Conservation (phyloP, 1,140 invertebrate species). For the Nymphalis io region DNA sequence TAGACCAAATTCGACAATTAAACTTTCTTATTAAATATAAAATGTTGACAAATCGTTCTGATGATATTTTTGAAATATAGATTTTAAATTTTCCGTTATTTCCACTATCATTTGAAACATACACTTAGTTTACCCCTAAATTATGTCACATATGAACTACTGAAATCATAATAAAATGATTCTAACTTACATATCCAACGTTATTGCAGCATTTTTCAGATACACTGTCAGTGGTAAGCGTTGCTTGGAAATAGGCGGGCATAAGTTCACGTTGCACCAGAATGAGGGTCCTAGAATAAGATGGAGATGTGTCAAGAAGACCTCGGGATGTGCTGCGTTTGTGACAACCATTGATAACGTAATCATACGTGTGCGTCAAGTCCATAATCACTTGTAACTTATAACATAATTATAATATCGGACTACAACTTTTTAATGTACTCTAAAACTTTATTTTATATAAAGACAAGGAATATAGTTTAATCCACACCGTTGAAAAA, state of each 20-base stretch:
- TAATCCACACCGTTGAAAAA: too few species aligned
- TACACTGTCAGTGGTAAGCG: slow-evolving; percentile 56
- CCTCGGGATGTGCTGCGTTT: slow-evolving; percentile 57
- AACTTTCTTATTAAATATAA: too few species aligned
- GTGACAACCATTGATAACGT: slow-evolving; percentile 66
- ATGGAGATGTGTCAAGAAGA: slow-evolving; percentile 67
- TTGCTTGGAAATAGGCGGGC: slow-evolving; percentile 53
- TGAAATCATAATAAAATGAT: neutral
- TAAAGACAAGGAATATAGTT: too few species aligned
- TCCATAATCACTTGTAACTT: slow-evolving; percentile 55
- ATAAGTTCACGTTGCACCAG: slow-evolving; percentile 63
- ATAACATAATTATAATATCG: neutral
- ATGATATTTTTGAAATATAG: too few species aligned
- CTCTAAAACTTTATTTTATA: too few species aligned
- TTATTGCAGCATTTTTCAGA: slow-evolving; percentile 63
- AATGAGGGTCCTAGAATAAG: slow-evolving; percentile 61
- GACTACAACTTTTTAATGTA: too few species aligned
- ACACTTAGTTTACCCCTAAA: too few species aligned
- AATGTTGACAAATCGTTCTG: too few species aligned
- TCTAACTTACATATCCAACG: neutral
- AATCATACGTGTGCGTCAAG: slow-evolving; percentile 55
- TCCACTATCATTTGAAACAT: too few species aligned
- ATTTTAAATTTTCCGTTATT: too few species aligned
- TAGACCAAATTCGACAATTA: too few species aligned
- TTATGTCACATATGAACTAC: too few species aligned